Evolutionary conservation across 2,888 invertebrate species (phyloP).

Genomic region (Eupithecia tripunctaria): DNA sequence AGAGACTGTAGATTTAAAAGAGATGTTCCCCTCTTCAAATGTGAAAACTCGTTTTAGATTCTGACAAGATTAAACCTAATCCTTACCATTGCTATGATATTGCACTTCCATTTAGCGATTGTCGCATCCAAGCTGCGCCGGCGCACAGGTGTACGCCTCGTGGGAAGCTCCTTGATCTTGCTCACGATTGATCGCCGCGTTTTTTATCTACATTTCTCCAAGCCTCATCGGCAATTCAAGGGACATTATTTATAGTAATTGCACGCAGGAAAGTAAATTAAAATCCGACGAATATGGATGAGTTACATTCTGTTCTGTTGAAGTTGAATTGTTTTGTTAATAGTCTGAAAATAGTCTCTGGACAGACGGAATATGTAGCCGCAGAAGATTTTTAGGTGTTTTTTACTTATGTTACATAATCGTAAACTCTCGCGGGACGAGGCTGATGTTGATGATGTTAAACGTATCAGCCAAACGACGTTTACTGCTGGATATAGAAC

Average conservation of each 20-base stretch:
- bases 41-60: too few relatives aligned
- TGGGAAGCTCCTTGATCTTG: conserved; percentile 74
- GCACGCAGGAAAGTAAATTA: conserved; percentile 38
- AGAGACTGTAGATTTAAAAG: too few relatives aligned
- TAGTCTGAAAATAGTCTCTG: not conserved
- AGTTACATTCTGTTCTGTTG: not conserved
- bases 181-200: conserved; percentile 58
- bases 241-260: conserved; percentile 58
- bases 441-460: too few relatives aligned
- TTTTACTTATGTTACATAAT: too few relatives aligned
- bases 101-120: conserved; percentile 22
- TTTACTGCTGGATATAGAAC: not conserved
- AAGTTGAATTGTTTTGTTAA: not conserved
- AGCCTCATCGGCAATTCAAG: conserved; percentile 48
- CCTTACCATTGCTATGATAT: not conserved
- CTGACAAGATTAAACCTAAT: too few relatives aligned
- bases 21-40: too few relatives aligned
- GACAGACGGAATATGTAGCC: not conserved
- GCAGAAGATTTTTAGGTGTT: not conserved
- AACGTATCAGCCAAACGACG: not conserved
- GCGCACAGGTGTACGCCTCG: conserved; percentile 76
- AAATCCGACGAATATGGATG: conserved; percentile 28
- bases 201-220: conserved; percentile 55
- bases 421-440: too few relatives aligned
- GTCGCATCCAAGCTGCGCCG: conserved; percentile 42